Percentiles rank a stretch among this genome's conserved stretches.
These are phyloP conservation scores for Drosophila chauvacae DNA, from an alignment of 1,140 invertebrate genomes.

Conservation along the genomic window DNA sequence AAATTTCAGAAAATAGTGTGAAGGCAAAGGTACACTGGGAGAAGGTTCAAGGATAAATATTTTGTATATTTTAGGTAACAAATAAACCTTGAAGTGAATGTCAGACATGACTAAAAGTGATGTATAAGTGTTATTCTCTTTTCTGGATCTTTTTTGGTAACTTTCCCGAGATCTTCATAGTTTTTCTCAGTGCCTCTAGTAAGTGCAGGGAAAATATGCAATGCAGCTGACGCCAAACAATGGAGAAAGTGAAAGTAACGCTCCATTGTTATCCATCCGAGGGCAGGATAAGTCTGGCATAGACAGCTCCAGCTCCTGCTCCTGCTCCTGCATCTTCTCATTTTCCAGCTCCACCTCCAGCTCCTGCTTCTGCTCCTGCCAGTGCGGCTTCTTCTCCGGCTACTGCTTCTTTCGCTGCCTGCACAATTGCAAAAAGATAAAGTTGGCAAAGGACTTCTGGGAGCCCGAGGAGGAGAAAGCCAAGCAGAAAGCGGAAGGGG, in stretches of 20 bases:
- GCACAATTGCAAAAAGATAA: constrained; percentile 75
- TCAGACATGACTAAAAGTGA: not conserved
- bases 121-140: not conserved
- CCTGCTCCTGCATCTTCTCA: constrained; percentile 4
- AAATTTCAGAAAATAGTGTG: not conserved
- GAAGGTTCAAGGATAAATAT: not conserved
- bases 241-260: constrained; percentile 72
- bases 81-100: not conserved
- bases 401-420: constrained; percentile 23
- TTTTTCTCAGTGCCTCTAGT: constrained; percentile 9
- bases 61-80: not conserved
- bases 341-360: constrained; percentile 10
- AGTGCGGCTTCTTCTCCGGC: constrained; percentile 18
- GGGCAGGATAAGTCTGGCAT: constrained; percentile 37
- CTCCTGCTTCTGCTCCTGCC: constrained; percentile 11
- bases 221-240: constrained; percentile 61
- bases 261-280: constrained; percentile 68
- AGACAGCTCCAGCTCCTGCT: constrained; percentile 17
- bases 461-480: constrained; percentile 1
- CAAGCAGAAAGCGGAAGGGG: constrained; percentile 20
- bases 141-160: too few species aligned
- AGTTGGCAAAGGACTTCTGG: constrained; percentile 34
- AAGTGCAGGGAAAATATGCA: constrained; percentile 52
- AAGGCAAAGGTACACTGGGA: not conserved
- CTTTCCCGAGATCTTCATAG: not conserved